A percentile compares a stretch with the other conserved stretches of the same genome.
Conservation (phyloP, 2,797 vertebrate species). For the Hemitrygon akajei region DNA sequence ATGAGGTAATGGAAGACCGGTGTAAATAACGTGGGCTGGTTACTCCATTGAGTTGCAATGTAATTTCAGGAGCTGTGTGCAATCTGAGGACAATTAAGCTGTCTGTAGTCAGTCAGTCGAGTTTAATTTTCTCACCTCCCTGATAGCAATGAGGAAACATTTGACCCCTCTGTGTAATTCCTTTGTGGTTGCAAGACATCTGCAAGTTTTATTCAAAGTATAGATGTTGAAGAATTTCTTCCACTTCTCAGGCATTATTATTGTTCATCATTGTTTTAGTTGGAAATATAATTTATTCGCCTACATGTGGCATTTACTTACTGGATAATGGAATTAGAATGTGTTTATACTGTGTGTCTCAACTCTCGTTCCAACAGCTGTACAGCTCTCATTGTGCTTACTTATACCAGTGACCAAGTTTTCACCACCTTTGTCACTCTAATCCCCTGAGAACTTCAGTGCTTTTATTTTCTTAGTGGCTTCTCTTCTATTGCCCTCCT, state of each 20-base stretch:
- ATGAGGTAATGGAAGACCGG: neutral
- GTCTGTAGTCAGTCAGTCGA: neutral
- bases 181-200: neutral
- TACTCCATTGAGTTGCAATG: neutral
- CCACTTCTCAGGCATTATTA: neutral
- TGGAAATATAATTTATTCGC: neutral
- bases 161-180: neutral
- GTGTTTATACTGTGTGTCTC: neutral
- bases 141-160: neutral
- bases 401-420: neutral
- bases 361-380: neutral
- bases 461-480: too few species aligned
- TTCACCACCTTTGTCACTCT: neutral
- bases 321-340: neutral
- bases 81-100: neutral
- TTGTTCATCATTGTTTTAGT: neutral
- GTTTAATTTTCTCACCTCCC: neutral
- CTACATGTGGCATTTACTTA: neutral
- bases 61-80: neutral
- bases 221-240: neutral
- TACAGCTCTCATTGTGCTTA: neutral
- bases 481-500: neutral
- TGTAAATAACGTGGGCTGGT: neutral
- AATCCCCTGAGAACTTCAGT: neutral
- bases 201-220: neutral